Evolutionary conservation across 2,888 invertebrate species (phyloP), one percentile per base, ranked within the genome.

Genomic region (Ormyrus pomaceus): DNA sequence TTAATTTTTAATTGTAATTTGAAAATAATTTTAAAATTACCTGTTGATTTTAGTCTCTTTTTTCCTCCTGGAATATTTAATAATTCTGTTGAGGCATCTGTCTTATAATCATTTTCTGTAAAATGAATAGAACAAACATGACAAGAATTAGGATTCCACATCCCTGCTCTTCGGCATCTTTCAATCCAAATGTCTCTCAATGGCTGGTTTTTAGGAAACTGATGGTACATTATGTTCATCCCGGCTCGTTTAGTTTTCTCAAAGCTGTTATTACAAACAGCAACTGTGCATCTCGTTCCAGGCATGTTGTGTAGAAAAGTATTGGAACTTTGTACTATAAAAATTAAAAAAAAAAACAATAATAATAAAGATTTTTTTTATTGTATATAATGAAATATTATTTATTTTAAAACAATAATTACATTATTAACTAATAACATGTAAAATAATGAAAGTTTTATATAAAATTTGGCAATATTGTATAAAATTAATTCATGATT

Each of bases 101-200:
- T 2, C 58, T 50, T 79, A 13, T 82, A 82, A 79, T 82, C 79
- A 65, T 82, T 55, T 48, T 70, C 74, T 51, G 73, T 77, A 71
- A 82, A 82, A 50, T 82, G 82, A 61, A 77, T 69, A 5, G 82
- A 82, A 62, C 82, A 82, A 61, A 82, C 48, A 56, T 82, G 79
- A 70, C 79, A 82, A 19, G 82, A 79, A 58, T 58, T 53, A 11
- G 82, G 82, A 66, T 82, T 82, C 82, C 82, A 82, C 11, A 70
- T 70, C 9, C 79, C 82, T 55, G 70, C 79, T 77, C 82, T 76
- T 51, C 70, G 59, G 5, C 79, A 79, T 56, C 51, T 73, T 65
- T 77, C 13, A 62, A 82, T 82, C 82, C 82, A 82, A 48, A 82
- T 77, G 61, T 65, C 50, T 62, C 79, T 72, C 7, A 70, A 19